These are phyloP conservation scores for Phymastichus coffea DNA, from an alignment of 1,140 invertebrate species.

Conservation along the genomic window DNA sequence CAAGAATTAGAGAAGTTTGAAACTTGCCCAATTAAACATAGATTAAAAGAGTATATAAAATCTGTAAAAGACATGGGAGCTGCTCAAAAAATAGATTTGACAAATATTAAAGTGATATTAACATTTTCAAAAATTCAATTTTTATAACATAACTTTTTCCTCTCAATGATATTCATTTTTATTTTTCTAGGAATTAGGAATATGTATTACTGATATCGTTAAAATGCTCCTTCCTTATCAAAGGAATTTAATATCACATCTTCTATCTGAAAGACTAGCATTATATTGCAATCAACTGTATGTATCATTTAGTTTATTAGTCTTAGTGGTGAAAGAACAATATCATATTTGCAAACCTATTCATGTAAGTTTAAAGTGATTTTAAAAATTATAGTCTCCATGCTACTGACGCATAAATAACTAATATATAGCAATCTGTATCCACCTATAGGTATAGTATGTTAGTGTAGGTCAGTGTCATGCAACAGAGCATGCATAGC, in stretches of 20 bases:
- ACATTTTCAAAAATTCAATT: constrained; percentile 8
- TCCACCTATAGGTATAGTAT: no score
- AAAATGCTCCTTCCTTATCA: constrained; percentile 43
- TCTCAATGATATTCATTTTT: neutral
- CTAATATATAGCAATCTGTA: no score
- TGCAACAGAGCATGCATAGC: no score
- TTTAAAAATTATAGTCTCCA: constrained; percentile 13
- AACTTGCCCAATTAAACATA: constrained; percentile 45
- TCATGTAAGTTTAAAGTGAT: constrained; percentile 40
- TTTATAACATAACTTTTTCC: no score
- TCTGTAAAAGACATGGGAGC: constrained; percentile 51
- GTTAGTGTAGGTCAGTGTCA: no score
- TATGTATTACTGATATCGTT: constrained; percentile 46
- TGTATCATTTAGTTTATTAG: constrained; percentile 43
- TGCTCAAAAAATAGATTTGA: constrained; percentile 46
- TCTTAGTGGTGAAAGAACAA: constrained; percentile 47
- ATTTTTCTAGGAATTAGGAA: constrained; percentile 45
- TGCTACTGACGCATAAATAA: no score
- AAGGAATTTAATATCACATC: constrained; percentile 42
- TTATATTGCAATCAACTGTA: constrained; percentile 48
- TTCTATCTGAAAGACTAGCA: constrained; percentile 42
- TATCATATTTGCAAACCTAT: constrained; percentile 44
- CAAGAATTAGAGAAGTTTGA: constrained; percentile 46
- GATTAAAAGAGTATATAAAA: constrained; percentile 43
- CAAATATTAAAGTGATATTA: constrained; percentile 49